These are phyloP conservation scores for Anastatus disparis DNA, from an alignment of 1,140 invertebrate species.

Conservation along the genomic window DNA sequence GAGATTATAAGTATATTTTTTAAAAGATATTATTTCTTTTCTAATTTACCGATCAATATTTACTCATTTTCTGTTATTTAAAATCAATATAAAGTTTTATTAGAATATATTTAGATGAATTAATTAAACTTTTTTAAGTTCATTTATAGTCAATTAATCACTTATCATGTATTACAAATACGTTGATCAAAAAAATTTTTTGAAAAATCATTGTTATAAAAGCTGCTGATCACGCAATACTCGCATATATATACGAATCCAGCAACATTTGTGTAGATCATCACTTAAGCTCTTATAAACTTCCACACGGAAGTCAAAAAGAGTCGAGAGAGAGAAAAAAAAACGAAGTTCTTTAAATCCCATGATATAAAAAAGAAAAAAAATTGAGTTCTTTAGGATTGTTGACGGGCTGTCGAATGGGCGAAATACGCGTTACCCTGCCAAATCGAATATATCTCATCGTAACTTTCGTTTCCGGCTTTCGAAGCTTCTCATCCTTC, in stretches of 20 bases:
- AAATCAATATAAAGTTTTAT: too few relatives aligned
- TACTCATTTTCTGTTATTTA: too few relatives aligned
- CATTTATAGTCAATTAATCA: too few relatives aligned
- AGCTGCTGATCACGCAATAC: too few relatives aligned
- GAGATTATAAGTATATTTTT: too few relatives aligned
- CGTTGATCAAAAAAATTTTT: too few relatives aligned
- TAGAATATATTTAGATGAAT: too few relatives aligned
- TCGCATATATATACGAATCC: background rate
- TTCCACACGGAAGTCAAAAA: background rate
- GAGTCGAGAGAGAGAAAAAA: background rate
- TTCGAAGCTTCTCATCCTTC: background rate
- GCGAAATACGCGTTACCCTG: conserved; percentile 16
- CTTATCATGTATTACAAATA: too few relatives aligned
- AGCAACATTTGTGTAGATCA: background rate
- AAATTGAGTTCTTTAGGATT: conserved; percentile 14
- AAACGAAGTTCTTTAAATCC: background rate
- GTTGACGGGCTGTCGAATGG: conserved; percentile 21
- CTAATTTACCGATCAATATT: too few relatives aligned
- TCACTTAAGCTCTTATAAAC: background rate
- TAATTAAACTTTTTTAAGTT: too few relatives aligned
- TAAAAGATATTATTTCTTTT: too few relatives aligned
- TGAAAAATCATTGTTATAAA: too few relatives aligned
- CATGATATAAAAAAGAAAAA: conserved; percentile 12
- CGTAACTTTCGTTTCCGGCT: conserved; percentile 30
- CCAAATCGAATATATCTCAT: conserved; percentile 35